These are phyloP conservation scores for Lasioglossum calceatum DNA, from an alignment of 2,888 invertebrate species.

Conservation along the genomic window DNA sequence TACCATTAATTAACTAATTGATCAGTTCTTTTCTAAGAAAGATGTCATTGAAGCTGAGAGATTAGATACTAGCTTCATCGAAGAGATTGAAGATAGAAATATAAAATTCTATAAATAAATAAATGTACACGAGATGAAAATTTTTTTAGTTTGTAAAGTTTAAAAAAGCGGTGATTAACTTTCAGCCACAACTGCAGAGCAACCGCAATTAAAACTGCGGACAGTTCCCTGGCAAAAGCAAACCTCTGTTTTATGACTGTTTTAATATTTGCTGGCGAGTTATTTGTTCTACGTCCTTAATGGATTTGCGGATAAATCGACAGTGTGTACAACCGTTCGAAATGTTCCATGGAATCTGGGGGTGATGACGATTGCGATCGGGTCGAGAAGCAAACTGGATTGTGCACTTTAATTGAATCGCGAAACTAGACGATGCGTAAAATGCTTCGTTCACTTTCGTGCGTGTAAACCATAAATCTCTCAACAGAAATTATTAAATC, in stretches of 20 bases:
- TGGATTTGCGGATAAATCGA: conserved; percentile 13
- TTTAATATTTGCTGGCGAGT: conserved; percentile 12
- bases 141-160: not conserved
- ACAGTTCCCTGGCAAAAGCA: not conserved
- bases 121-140: not conserved
- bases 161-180: not conserved
- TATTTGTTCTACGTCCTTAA: not conserved
- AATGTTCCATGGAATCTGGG: not conserved
- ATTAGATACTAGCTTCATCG: not conserved
- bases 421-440: not conserved
- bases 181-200: not conserved
- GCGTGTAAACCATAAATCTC: not conserved
- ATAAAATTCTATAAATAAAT: not conserved
- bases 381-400: not conserved
- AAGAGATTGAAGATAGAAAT: not conserved
- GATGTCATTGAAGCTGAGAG: not conserved
- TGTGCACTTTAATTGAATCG: not conserved
- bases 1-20: not conserved
- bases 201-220: not conserved
- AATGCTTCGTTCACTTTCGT: not conserved
- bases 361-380: not conserved
- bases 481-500: not conserved
- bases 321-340: not conserved
- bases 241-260: not conserved
- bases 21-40: not conserved